Base-by-base conservation (phyloP, 2,113 vertebrate species). In the Poeciliopsis occidentalis region DNA sequence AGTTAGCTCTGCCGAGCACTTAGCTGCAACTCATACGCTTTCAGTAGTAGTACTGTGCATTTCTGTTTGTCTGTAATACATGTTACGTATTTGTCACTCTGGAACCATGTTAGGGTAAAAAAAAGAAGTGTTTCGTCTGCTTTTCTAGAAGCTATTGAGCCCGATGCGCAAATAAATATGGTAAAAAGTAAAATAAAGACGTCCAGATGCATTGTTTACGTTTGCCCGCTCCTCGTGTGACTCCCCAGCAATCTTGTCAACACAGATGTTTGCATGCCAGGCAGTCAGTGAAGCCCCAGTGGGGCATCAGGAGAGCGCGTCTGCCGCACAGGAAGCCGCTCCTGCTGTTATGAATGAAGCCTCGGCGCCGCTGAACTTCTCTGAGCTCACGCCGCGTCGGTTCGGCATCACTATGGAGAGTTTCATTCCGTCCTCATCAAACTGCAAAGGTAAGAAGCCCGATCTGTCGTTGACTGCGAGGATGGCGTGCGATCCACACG, bases 351-450 rank as follows among this genome's bases (percentile, higher is more conserved):
- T 67, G 73, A 65, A 69, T n/a, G 70, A 71, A 15, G 22, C 34
- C n/a, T 64, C 75, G 13, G n/a, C 39, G 1, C 64, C 78, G 2
- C 3, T 89, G n/a, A 86, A 94, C 67, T 94, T 94, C 86, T 83
- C 76, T 0, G 75, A 67, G 39, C 76, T 93, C 47, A 93, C 91
- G 8, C 85, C 92, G 0, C 69, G 39, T 78, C 84, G 91, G 65
- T 93, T 95, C 79, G 93, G 94, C 37, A 95, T 95, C 68, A 91
- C 91, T 47, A 44, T 78, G 6, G 67, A 90, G 51, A 95, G 94
- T 72, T 95, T 95, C 64, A 81, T 76, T 12, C 85, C 90, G 1
- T 78, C 73, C 4, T 73, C 80, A 13, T 67, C 75, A 32, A 73
- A 76, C 26, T 22, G 5, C 41, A 94, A 92, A 93, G 93, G 95